phyloP scores from a whole-genome alignment of 1,140 invertebrate genomes.

The Euwallacea fornicatus region DNA sequence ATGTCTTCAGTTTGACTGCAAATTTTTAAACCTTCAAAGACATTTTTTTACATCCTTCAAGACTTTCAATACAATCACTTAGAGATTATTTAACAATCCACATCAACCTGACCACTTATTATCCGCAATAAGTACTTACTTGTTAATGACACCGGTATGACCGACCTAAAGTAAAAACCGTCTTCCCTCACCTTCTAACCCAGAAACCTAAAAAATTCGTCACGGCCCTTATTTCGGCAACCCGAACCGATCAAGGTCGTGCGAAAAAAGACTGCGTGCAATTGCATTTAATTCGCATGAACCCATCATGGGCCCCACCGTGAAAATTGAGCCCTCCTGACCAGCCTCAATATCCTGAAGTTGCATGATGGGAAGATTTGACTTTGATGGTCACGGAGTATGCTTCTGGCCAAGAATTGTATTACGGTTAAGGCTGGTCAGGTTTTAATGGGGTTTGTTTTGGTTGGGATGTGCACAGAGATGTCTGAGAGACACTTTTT shows the following conservation, averaged over 20 bases:
- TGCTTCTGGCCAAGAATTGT: background rate
- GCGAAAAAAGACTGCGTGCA: slow-evolving; percentile 21
- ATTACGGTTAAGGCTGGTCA: background rate
- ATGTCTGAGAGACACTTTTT: too few relatives aligned
- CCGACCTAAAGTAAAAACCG: too few relatives aligned
- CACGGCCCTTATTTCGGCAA: slow-evolving; percentile 15
- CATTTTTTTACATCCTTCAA: too few relatives aligned
- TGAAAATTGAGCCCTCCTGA: slow-evolving; percentile 23
- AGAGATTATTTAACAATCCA: too few relatives aligned
- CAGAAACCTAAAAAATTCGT: slow-evolving; percentile 21
- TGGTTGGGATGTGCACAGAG: too few relatives aligned
- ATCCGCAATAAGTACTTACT: too few relatives aligned
- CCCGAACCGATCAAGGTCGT: slow-evolving; percentile 5
- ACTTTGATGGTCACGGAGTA: slow-evolving; percentile 3
- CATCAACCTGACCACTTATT: too few relatives aligned
- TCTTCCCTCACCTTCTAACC: slow-evolving; percentile 9
- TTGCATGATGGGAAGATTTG: slow-evolving; percentile 13
- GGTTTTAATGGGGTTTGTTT: too few relatives aligned
- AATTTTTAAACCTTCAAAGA: too few relatives aligned
- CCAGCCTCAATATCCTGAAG: slow-evolving; percentile 21
- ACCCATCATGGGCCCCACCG: slow-evolving; percentile 6
- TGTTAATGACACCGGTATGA: too few relatives aligned
- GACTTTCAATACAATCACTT: too few relatives aligned
- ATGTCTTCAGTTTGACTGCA: too few relatives aligned
- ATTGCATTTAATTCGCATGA: slow-evolving; percentile 33